Evolutionary conservation across 1,140 invertebrate species (phyloP), one percentile per base, ranked within the genome.

Genomic region (Anoplophora glabripennis): DNA sequence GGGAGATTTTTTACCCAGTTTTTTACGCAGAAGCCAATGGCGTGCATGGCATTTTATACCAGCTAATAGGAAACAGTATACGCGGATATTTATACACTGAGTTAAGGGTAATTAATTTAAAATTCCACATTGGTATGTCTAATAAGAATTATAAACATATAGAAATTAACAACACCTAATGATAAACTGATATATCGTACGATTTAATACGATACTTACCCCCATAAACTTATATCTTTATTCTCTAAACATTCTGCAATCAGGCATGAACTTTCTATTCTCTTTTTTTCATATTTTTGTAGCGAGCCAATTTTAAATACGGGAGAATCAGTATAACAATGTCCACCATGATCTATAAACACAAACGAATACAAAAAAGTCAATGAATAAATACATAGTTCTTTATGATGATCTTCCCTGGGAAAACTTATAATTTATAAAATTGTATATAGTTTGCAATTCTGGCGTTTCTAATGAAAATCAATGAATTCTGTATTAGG

Each of bases 291-390:
- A 3, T 49, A 48, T 33, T 11, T 28, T 9, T 53, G 10, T 14
- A 59, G 38, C 28, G 38, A 28, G 5, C 57, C 57, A 21, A 59
- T 3, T 7, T 46, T 44, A n/a, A n/a, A n/a, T n/a, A n/a, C n/a
- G 1, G 44, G 1, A 11, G 15, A 4, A 10, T n/a, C 35, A 10
- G 10, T 7, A 38, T 34, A 59, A 11, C 57, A 59, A 12, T 59
- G 41, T 34, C 51, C 46, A 4, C 18, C n/a, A 36, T 58, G 48
- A n/a, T 48, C 56, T 58, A n/a, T n/a, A 10, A 33, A 51, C 18
- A 56, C 7, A 35, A 4, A 1, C 7, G 15, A 49, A 49, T 49
- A 28, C 2, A 28, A 28, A 28, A 3, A 28, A 2, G 5, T 3
- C 5, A 28, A 28, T 28, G 2, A 3, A 28, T 3, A 28, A 28